These are phyloP conservation scores for Actias luna DNA, from an alignment of 2,888 invertebrate species.

Conservation along the genomic window DNA sequence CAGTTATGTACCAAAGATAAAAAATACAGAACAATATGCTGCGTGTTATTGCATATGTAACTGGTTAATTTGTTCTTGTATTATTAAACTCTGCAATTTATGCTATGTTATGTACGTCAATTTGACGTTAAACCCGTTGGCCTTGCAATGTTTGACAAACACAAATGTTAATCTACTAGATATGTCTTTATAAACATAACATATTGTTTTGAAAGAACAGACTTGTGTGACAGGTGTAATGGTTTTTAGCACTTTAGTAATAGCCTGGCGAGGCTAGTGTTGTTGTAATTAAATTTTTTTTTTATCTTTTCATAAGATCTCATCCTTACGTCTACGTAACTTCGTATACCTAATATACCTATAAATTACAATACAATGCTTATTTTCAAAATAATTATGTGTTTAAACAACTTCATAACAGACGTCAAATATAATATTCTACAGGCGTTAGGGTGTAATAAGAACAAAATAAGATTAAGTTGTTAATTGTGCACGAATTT, in stretches of 20 bases:
- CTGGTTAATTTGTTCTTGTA: not conserved
- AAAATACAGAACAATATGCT: not conserved
- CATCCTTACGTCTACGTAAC: not conserved
- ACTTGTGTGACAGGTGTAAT: constrained; percentile 27
- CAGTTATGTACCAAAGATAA: not conserved
- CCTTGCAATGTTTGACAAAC: constrained; percentile 58
- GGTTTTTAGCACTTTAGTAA: constrained; percentile 60
- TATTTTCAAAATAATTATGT: not conserved
- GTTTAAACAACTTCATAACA: not conserved
- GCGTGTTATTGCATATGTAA: not conserved
- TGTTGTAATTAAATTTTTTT: constrained; percentile 36
- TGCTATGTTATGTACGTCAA: constrained; percentile 9
- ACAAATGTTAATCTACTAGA: constrained; percentile 46
- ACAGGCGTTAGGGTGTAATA: not conserved
- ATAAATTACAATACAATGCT: not conserved
- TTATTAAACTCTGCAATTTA: constrained; percentile 5
- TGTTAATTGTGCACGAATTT: not conserved
- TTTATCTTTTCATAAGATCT: constrained; percentile 24
- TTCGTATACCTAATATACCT: not conserved
- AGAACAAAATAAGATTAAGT: not conserved
- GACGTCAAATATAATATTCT: not conserved
- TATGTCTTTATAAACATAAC: constrained; percentile 21
- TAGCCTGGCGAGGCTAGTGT: constrained; percentile 31
- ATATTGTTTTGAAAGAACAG: constrained; percentile 41
- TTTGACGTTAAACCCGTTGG: constrained; percentile 36